Percentiles rank a stretch among this genome's conserved stretches.
Evolutionary conservation across 2,113 vertebrate species (phyloP).

Genomic region (Gulo gulo): DNA sequence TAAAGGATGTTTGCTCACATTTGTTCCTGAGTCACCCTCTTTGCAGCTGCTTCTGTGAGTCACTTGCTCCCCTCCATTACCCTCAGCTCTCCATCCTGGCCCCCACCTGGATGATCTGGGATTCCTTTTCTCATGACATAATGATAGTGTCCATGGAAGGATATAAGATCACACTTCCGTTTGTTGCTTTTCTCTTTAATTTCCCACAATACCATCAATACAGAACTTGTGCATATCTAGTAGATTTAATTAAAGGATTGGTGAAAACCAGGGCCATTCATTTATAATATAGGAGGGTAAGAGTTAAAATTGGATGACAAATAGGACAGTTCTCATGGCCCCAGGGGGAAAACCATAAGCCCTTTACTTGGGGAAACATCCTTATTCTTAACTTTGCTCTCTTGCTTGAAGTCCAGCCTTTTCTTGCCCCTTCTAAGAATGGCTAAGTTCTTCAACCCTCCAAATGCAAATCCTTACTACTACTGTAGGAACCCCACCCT

Average conservation of each 20-base stretch:
- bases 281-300: not conserved
- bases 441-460: not conserved
- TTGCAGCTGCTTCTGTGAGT: slow-evolving; percentile 15
- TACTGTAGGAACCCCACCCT: not conserved
- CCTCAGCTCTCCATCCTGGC: not conserved
- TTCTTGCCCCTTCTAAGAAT: not conserved
- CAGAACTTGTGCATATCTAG: not conserved
- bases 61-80: not conserved
- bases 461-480: not conserved
- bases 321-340: not conserved
- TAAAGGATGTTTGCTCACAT: slow-evolving; percentile 2
- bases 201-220: not conserved
- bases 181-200: not conserved
- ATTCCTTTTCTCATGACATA: not conserved
- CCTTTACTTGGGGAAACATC: not conserved
- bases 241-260: not conserved
- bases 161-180: not conserved
- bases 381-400: not conserved
- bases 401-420: not conserved
- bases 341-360: not conserved
- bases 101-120: not conserved
- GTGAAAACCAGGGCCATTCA: not conserved
- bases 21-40: not conserved
- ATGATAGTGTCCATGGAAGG: not conserved
- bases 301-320: not conserved